These are phyloP conservation scores for Ptychobarbus kaznakovi DNA, from an alignment of 2,797 vertebrate genomes.

Conservation along the genomic window DNA sequence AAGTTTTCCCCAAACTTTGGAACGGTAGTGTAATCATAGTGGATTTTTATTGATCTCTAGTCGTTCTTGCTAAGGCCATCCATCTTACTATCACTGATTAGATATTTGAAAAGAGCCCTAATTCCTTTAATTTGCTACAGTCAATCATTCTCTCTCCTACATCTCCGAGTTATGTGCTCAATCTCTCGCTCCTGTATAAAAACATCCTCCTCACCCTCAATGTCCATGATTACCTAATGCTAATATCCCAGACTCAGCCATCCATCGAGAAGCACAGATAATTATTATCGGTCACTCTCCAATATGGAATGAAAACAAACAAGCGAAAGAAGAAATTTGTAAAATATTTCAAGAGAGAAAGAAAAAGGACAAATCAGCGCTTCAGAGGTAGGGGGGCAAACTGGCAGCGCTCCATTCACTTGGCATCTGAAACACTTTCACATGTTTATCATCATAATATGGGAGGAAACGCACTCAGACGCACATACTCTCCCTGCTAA, in stretches of 20 bases:
- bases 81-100: background rate
- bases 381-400: background rate
- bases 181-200: slow-evolving; percentile 7
- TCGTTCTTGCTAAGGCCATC: background rate
- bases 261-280: background rate
- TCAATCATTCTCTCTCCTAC: background rate
- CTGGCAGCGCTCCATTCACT: background rate
- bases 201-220: slow-evolving; percentile 16
- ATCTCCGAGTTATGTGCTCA: background rate
- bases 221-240: slow-evolving; percentile 8
- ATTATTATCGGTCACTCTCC: background rate
- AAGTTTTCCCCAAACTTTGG: background rate
- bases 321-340: slow-evolving; percentile 44
- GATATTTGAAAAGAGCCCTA: background rate
- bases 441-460: slow-evolving; percentile 45
- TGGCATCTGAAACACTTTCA: slow-evolving; percentile 46
- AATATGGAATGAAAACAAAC: slow-evolving; percentile 22
- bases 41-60: background rate
- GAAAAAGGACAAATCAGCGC: slow-evolving; percentile 7
- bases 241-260: slow-evolving; percentile 20
- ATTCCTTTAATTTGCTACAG: background rate
- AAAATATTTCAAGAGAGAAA: slow-evolving; percentile 15
- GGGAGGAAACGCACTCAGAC: slow-evolving; percentile 40
- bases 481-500: slow-evolving; percentile 33
- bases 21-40: background rate